A percentile compares a stretch with the other conserved stretches of the same genome.
Conservation (phyloP, 2,113 vertebrate species). For the Macrotis lagotis region DNA sequence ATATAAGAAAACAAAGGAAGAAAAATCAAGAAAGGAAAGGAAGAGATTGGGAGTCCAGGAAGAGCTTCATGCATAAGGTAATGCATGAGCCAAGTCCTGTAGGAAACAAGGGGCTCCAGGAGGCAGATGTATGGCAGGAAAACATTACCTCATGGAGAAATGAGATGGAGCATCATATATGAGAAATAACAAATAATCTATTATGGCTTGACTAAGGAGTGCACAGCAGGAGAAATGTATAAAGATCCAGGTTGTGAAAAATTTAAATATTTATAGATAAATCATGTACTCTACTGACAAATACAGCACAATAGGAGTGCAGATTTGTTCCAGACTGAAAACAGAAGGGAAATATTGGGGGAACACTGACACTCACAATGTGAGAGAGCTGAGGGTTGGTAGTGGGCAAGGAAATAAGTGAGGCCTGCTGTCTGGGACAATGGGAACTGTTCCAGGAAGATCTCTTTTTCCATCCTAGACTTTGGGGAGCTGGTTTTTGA, state of each 20-base stretch:
- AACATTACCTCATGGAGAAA: neutral
- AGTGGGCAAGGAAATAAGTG: too few species aligned
- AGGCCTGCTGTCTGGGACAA: too few species aligned
- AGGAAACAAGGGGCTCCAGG: neutral
- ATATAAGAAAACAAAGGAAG: neutral
- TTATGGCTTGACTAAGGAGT: neutral
- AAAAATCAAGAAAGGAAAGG: neutral
- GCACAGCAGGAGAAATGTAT: neutral
- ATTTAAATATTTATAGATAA: too few species aligned
- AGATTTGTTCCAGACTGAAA: too few species aligned
- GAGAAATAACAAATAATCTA: neutral
- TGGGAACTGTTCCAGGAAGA: too few species aligned
- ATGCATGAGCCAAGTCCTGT: neutral
- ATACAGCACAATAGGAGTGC: too few species aligned
- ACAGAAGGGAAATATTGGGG: too few species aligned
- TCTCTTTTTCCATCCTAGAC: too few species aligned
- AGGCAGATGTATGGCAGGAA: neutral
- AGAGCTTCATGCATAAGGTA: neutral
- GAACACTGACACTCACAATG: too few species aligned
- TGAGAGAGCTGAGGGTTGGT: too few species aligned
- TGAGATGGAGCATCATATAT: neutral
- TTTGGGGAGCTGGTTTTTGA: neutral
- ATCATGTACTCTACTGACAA: too few species aligned
- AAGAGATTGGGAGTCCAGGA: slow-evolving; percentile 11
- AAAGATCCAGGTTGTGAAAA: neutral